Conservation (phyloP, 2,888 invertebrate genomes). For the Cylindroiulus punctatus region DNA sequence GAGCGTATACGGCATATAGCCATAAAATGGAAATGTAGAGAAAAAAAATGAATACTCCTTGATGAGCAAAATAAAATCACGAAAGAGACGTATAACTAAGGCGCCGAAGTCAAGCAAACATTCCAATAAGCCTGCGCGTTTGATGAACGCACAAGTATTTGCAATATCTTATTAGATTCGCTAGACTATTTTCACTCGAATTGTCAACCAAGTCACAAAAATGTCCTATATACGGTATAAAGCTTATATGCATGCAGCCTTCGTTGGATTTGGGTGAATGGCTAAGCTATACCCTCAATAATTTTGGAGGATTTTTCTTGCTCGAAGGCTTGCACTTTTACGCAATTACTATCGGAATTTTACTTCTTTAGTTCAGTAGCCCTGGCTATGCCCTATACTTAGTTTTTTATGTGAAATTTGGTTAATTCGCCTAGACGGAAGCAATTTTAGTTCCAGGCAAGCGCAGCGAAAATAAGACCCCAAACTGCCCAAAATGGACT, state of each 20-base stretch:
- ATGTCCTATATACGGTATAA: not conserved
- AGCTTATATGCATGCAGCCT: not conserved
- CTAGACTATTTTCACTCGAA: constrained; percentile 30
- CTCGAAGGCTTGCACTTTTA: not conserved
- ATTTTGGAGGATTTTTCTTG: not conserved
- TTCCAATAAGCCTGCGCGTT: not conserved
- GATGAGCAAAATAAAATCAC: constrained; percentile 45
- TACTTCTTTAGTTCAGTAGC: not conserved
- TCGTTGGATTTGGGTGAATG: not conserved
- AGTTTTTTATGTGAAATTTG: not conserved
- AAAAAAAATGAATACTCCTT: constrained; percentile 17
- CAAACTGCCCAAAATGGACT: not conserved
- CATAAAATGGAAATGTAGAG: constrained; percentile 1
- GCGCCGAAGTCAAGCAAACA: constrained; percentile 22
- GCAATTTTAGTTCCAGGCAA: not conserved
- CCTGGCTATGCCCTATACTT: not conserved
- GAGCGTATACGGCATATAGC: not conserved
- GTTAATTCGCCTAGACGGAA: not conserved
- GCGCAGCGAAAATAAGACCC: not conserved
- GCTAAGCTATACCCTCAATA: not conserved
- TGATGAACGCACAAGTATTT: constrained; percentile 30
- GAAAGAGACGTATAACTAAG: not conserved
- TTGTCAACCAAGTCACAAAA: not conserved
- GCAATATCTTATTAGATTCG: constrained; percentile 30
- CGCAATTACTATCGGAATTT: not conserved